These are phyloP conservation scores for Apamea anceps DNA, from an alignment of 2,888 invertebrate species.

Conservation along the genomic window DNA sequence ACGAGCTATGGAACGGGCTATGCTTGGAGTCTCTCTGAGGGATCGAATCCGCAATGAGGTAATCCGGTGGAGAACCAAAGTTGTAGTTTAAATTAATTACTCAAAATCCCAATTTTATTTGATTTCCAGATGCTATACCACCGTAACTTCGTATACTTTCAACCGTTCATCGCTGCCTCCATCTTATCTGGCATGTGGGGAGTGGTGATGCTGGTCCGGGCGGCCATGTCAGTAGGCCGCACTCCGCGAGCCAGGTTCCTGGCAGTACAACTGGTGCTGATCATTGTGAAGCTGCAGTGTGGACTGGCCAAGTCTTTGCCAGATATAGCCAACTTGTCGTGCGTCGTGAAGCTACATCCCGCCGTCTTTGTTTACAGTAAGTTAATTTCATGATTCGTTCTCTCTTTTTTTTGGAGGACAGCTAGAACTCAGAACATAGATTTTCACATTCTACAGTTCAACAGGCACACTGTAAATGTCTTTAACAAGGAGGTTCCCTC, in stretches of 20 bases:
- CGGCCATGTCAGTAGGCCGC: conserved; percentile 82
- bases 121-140: conserved; percentile 90
- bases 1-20: no score
- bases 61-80: no score
- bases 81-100: background rate
- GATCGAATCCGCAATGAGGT: no score
- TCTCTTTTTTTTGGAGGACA: background rate
- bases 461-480: background rate
- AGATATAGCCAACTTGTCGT: conserved; percentile 90
- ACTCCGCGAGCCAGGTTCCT: conserved; percentile 88
- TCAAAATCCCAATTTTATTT: background rate
- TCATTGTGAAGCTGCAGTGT: conserved; percentile 93
- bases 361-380: conserved; percentile 92
- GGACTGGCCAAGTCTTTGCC: conserved; percentile 90
- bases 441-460: background rate
- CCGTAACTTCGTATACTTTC: conserved; percentile 91
- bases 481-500: background rate
- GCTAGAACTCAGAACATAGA: background rate
- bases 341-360: conserved; percentile 92
- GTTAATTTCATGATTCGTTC: conserved; percentile 63
- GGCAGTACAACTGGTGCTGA: conserved; percentile 91
- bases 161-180: conserved; percentile 91
- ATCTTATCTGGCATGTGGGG: conserved; percentile 93
- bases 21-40: no score
- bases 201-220: conserved; percentile 91